Conservation (phyloP, 2,797 vertebrate species). For the Enteromius radiatus region DNA sequence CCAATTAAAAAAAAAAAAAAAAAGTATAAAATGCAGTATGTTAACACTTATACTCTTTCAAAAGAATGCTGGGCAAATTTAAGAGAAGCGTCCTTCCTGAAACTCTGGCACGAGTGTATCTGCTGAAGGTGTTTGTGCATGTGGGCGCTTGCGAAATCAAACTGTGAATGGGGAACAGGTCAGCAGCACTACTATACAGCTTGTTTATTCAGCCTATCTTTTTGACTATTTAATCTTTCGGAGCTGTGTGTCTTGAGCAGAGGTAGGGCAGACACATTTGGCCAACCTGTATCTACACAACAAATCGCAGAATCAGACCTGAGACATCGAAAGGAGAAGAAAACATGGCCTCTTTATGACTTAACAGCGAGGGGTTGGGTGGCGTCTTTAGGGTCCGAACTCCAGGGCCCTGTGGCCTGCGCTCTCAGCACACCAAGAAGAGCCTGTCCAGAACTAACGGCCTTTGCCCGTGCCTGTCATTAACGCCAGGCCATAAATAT, state of each 20-base stretch:
- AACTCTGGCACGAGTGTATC: not conserved
- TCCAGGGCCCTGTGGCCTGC: constrained; percentile 55
- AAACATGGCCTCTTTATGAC: constrained; percentile 78
- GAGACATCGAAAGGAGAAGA: constrained; percentile 59
- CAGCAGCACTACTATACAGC: constrained; percentile 17
- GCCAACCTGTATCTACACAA: constrained; percentile 83
- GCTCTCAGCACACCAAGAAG: constrained; percentile 55
- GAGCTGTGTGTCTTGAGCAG: constrained; percentile 56
- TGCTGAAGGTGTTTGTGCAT: not conserved
- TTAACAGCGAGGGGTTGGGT: constrained; percentile 72
- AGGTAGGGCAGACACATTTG: constrained; percentile 81
- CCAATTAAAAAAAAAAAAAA: too few relatives aligned
- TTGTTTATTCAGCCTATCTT: constrained; percentile 36
- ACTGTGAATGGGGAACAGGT: constrained; percentile 23
- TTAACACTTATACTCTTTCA: not conserved
- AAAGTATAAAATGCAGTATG: not conserved
- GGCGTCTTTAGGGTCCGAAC: constrained; percentile 65
- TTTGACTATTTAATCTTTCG: not conserved
- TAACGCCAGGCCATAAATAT: constrained; percentile 77
- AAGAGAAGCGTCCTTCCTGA: not conserved
- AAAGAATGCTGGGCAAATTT: not conserved
- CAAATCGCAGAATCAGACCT: constrained; percentile 73
- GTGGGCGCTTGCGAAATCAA: constrained; percentile 28
- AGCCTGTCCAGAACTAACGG: constrained; percentile 69
- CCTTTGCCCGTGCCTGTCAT: constrained; percentile 80